A percentile compares a stretch with the other conserved stretches of the same genome.
These are phyloP conservation scores for Acrocephalus kingi DNA, from an alignment of 2,113 vertebrate species.

Conservation along the genomic window DNA sequence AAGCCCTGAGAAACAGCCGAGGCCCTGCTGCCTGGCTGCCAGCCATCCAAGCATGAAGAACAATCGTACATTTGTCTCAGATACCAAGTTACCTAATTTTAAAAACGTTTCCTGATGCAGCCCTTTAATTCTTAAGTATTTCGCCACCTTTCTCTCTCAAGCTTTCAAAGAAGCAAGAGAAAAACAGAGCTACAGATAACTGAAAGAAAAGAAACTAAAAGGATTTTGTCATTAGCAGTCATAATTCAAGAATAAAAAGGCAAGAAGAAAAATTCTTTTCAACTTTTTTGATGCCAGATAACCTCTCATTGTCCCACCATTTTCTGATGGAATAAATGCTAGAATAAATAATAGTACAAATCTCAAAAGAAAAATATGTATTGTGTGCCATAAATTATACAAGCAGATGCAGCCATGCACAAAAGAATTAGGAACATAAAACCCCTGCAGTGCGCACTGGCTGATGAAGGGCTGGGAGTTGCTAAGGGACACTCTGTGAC, in stretches of 20 bases:
- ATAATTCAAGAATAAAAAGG: background rate
- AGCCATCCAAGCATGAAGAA: conserved; percentile 43
- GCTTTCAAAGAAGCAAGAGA: background rate
- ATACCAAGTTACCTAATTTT: conserved; percentile 47
- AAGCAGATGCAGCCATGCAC: conserved; percentile 2
- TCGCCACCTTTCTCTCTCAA: conserved; percentile 7
- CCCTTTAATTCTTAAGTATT: conserved; percentile 31
- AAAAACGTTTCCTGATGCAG: conserved; percentile 22
- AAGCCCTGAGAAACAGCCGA: conserved; percentile 6
- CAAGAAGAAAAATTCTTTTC: background rate
- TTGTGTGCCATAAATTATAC: conserved; percentile 23
- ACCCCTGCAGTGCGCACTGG: background rate
- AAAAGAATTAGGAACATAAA: background rate
- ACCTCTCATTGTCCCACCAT: background rate
- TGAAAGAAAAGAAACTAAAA: background rate
- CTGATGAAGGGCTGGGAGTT: background rate
- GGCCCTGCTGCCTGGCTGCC: conserved; percentile 10
- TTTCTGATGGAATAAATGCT: background rate
- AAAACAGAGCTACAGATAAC: background rate
- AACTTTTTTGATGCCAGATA: background rate
- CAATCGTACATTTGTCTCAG: conserved; percentile 27
- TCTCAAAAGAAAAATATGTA: conserved; percentile 6
- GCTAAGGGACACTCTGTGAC: background rate
- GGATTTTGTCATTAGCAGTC: background rate
- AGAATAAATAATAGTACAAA: background rate